These are phyloP conservation scores for Diachasma alloeum DNA, from an alignment of 1,140 invertebrate species.

Conservation along the genomic window DNA sequence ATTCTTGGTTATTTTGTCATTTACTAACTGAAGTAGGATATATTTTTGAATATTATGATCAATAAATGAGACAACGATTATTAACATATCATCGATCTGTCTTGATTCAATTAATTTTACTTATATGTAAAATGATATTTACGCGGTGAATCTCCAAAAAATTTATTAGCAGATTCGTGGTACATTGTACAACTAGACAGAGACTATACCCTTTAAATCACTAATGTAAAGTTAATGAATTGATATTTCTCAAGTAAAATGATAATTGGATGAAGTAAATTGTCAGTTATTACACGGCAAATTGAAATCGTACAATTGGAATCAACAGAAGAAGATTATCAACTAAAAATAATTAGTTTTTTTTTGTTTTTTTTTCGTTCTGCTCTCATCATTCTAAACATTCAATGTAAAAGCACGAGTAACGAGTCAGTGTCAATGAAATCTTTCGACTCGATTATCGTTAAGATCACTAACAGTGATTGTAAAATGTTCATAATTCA, in stretches of 20 bases:
- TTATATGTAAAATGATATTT: no score
- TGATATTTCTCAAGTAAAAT: not conserved
- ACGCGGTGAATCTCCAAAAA: not conserved
- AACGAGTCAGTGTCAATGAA: not conserved
- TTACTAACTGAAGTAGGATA: not conserved
- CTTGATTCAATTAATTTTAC: not conserved
- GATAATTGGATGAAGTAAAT: not conserved
- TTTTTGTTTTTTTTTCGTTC: not conserved
- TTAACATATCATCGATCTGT: not conserved
- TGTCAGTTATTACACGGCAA: not conserved
- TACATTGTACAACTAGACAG: conserved; percentile 5
- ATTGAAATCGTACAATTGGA: not conserved
- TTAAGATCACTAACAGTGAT: not conserved
- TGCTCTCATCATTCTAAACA: not conserved
- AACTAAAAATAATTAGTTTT: not conserved
- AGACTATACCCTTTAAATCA: not conserved
- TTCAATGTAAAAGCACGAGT: not conserved
- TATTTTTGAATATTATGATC: not conserved
- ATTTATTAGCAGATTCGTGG: not conserved
- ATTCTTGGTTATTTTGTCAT: not conserved
- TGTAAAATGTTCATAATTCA: not conserved
- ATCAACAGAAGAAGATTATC: not conserved
- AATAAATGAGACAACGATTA: not conserved
- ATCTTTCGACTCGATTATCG: not conserved
- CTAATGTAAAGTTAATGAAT: not conserved